A percentile compares a stretch with the other conserved stretches of the same genome.
Conservation (phyloP, 2,113 vertebrate genomes). For the Gallinago undulata region DNA sequence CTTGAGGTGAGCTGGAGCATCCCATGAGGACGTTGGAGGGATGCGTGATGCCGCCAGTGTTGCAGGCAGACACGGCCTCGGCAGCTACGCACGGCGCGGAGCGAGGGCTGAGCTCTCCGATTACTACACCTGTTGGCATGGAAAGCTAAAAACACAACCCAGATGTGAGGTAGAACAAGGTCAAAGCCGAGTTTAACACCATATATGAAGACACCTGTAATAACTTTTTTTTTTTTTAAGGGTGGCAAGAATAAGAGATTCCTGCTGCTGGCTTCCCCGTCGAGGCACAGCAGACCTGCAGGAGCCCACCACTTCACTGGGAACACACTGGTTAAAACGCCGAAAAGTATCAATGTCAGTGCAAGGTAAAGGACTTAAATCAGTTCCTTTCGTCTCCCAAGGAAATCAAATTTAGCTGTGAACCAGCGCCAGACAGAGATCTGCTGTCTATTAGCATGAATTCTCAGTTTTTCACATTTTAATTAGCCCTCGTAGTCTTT, state of each 20-base stretch:
- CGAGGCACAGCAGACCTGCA: background rate
- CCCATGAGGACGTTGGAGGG: accelerated
- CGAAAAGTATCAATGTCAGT: constrained; percentile 8
- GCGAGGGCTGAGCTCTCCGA: accelerated
- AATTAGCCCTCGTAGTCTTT: constrained; percentile 20
- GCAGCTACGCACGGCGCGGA: background rate
- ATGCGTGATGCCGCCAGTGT: accelerated
- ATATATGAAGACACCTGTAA: constrained; percentile 14
- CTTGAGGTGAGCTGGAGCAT: background rate
- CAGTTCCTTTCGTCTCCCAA: constrained; percentile 31
- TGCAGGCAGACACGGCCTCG: accelerated
- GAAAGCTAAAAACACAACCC: constrained; percentile 10
- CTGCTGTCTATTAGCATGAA: constrained; percentile 43
- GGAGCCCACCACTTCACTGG: background rate
- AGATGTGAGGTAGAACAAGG: constrained; percentile 28
- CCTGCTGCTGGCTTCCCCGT: background rate
- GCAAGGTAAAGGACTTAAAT: constrained; percentile 42
- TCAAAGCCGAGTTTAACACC: background rate
- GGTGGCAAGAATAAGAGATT: background rate
- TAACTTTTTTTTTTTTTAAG: background rate
- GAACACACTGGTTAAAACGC: background rate
- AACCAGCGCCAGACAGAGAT: constrained; percentile 35
- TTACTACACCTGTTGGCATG: background rate
- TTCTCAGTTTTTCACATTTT: constrained; percentile 60
- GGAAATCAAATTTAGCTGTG: constrained; percentile 42